Evolutionary conservation across 2,888 invertebrate species (phyloP).

Genomic region (Yponomeuta malinellus): DNA sequence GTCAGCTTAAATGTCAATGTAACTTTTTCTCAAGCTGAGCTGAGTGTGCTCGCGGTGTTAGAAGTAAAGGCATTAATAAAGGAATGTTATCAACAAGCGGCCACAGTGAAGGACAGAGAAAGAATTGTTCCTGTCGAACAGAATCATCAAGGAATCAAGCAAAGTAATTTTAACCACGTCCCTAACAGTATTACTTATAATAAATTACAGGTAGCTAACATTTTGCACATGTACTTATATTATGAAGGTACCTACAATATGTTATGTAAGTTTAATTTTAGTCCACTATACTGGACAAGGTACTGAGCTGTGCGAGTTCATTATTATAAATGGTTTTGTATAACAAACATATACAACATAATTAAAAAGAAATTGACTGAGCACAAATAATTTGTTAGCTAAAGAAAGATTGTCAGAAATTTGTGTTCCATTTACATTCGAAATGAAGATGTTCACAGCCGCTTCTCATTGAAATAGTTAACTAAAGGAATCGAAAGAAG

Average conservation of each 20-base stretch:
- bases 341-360: neutral
- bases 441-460: conserved; percentile 67
- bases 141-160: conserved; percentile 44
- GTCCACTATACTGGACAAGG: conserved; percentile 58
- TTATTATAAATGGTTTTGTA: conserved; percentile 15
- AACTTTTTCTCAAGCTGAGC: too few relatives aligned
- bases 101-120: conserved; percentile 55
- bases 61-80: conserved; percentile 43
- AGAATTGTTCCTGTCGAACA: conserved; percentile 24
- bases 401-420: conserved; percentile 29
- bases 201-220: conserved; percentile 70
- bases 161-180: conserved; percentile 53
- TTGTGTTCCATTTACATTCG: conserved; percentile 49
- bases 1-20: too few relatives aligned
- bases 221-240: conserved; percentile 52
- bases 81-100: conserved; percentile 61
- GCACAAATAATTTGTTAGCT: conserved; percentile 4
- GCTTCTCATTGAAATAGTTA: conserved; percentile 42
- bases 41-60: conserved; percentile 12
- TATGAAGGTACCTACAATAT: conserved; percentile 25
- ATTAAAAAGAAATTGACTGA: neutral
- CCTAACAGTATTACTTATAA: conserved; percentile 65
- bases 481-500: conserved; percentile 17
- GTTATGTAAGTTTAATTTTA: conserved; percentile 50
- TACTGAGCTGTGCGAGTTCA: conserved; percentile 66